Base-by-base conservation (phyloP, 2,888 invertebrate genomes). In the Augochlorella aurata region DNA sequence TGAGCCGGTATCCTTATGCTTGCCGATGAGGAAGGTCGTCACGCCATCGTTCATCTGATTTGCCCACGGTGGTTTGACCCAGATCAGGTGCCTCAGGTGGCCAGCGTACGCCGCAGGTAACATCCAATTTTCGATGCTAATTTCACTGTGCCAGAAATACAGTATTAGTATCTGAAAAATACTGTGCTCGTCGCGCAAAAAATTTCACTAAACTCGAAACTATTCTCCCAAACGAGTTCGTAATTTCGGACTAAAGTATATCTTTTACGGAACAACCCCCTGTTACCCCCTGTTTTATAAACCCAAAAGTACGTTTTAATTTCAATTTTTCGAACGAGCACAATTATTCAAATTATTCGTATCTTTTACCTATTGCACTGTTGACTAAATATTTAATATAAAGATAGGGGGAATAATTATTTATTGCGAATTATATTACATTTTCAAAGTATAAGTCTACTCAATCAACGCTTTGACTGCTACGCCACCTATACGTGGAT, bases 101-200 rank as follows among this genome's bases (percentile, higher is more conserved):
- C 98, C 98, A 5, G 97, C 97, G 92, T 97, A 98, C 14, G 95
- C 96, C 9, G 97, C 96, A 0, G 98, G 98, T 91, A 98, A 94
- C 74, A 98, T 97, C 98, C 98, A 98, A 94, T 97, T 98, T 94
- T 98, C 98, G 90, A 98, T 98, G 93, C 98, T 98, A 82, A 98
- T 93, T 85, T 93, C 92, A 16, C 94, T 94, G 83, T 67, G 61
- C 24, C 7, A 21, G 24, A 21, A 58, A 74, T 10, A 45, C 14
- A n/a, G 18, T 14, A 24, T 45, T 24, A 21, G 9, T n/a, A 68
- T 47, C 18, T 47, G 10, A 24, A 50, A 65, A 73, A 44, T 29
- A 50, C 24, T 29, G 47, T 58, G 24, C 24, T 7, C 24, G 16
- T 58, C 24, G 24, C 16, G 58, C 58, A 24, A 24, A 58, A 58